Conservation (phyloP, 1,140 invertebrate genomes). For the Triops cancriformis region DNA sequence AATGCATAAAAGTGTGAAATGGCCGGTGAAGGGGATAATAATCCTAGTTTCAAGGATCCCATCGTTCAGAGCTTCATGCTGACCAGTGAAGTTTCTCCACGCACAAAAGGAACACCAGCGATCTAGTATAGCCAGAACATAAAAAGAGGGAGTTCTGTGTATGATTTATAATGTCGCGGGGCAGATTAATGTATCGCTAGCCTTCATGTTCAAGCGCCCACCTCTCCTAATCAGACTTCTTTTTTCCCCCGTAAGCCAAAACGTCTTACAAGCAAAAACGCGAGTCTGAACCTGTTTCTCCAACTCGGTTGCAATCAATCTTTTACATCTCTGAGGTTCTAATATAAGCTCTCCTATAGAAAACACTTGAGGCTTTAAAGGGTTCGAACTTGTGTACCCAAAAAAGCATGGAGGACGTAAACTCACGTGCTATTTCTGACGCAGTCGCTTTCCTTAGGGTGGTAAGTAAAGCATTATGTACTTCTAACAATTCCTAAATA, state of each 20-base stretch:
- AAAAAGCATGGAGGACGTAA: too few relatives aligned
- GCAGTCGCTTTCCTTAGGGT: too few relatives aligned
- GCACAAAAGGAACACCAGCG: neutral
- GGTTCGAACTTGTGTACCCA: neutral
- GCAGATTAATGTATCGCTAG: conserved; percentile 13
- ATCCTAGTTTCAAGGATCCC: neutral
- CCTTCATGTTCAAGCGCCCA: neutral
- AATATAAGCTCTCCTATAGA: neutral
- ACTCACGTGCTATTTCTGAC: too few relatives aligned
- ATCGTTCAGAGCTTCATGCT: neutral
- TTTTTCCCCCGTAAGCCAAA: neutral
- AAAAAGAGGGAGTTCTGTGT: neutral
- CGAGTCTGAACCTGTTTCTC: neutral
- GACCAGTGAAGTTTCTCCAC: neutral
- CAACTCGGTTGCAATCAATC: neutral
- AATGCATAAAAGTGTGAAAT: conserved; percentile 7
- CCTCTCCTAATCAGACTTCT: conserved; percentile 1
- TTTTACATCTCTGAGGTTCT: neutral
- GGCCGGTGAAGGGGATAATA: neutral
- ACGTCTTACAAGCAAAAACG: neutral
- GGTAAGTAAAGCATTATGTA: too few relatives aligned
- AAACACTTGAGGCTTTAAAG: neutral
- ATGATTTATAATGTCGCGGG: conserved; percentile 10
- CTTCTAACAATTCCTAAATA: too few relatives aligned
- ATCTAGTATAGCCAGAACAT: neutral